Base-by-base conservation (phyloP, 1,140 invertebrate genomes). In the Habropoda laboriosa region DNA sequence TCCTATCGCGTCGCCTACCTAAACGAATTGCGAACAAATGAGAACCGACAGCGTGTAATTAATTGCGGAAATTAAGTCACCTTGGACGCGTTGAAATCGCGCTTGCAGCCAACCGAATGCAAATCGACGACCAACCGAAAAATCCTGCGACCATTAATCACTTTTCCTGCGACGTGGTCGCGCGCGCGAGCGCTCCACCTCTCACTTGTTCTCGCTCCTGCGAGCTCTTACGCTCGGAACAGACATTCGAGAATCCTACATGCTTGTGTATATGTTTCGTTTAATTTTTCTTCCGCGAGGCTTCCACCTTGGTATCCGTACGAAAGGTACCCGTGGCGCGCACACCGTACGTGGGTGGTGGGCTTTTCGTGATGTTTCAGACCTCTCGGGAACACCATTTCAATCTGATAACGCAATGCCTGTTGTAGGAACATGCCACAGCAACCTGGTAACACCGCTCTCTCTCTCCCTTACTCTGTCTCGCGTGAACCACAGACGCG, bases 351-450 rank as follows among this genome's bases (percentile, higher is more conserved):
- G 57, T 18, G 60, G 30, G 57, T 75, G 73, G 70, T 60, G 30
- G 66, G 72, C 70, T 75, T 82, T 71, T 77, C 80, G 73, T 58
- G 77, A 83, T 70, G 76, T 73, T 57, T 27, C 68, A 71, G 42
- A 70, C 32, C 80, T 76, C 55, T 68, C 47, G 76, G 72, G 83
- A 85, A 75, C 71, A 58, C 63, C 74, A 70, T 82, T 85, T 80
- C 83, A 77, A 90, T 89, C 89, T 85, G 87, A 89, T 89, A 89
- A 87, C 84, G 73, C 75, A 79, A 82, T 85, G 74, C 83, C 79
- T 79, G 76, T 78, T 80, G 86, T 82, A 82, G 42, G 77, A 85
- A 85, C 83, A 86, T 35, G 79, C 81, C 80, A 72, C 86, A 88
- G 85, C 86, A 87, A 82, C 73, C 80, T 74, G 71, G 86, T 83